Percentiles rank a stretch among this genome's conserved stretches.
Conservation (phyloP, 2,888 invertebrate genomes). For the Phymatocera aterrima region DNA sequence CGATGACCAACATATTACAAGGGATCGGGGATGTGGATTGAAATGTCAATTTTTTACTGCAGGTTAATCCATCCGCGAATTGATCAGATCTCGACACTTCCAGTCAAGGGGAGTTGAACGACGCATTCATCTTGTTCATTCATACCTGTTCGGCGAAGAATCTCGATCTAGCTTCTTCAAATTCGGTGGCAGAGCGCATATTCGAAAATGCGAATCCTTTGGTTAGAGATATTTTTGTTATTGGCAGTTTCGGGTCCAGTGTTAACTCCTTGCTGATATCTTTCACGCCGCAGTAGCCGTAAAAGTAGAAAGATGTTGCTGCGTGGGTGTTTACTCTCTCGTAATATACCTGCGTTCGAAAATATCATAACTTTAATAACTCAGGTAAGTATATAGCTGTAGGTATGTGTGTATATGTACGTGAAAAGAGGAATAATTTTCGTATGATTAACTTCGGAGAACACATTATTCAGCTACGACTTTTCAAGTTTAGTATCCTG, state of each 20-base stretch:
- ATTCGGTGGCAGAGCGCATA: conserved; percentile 86
- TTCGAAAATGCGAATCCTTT: conserved; percentile 90
- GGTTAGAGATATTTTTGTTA: conserved; percentile 86
- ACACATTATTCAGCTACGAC: neutral
- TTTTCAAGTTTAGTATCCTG: too few species aligned
- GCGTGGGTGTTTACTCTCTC: conserved; percentile 89
- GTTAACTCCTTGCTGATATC: conserved; percentile 86
- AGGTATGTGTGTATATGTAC: too few species aligned
- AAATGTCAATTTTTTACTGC: conserved; percentile 18
- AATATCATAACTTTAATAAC: too few species aligned
- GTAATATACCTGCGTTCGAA: conserved; percentile 88
- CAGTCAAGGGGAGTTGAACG: neutral
- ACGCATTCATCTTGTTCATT: neutral
- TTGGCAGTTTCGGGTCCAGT: conserved; percentile 81
- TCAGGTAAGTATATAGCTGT: too few species aligned
- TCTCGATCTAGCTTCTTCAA: conserved; percentile 87
- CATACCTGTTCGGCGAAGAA: conserved; percentile 86
- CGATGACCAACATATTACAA: neutral
- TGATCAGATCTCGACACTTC: conserved; percentile 3
- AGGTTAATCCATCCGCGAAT: neutral
- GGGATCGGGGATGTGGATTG: conserved; percentile 5
- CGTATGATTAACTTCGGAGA: neutral
- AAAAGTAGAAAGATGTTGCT: conserved; percentile 86
- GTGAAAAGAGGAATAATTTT: neutral
- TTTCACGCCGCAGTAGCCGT: conserved; percentile 85